phyloP scores from a whole-genome alignment of 2,113 vertebrate genomes.

The Tragelaphus imberbis region DNA sequence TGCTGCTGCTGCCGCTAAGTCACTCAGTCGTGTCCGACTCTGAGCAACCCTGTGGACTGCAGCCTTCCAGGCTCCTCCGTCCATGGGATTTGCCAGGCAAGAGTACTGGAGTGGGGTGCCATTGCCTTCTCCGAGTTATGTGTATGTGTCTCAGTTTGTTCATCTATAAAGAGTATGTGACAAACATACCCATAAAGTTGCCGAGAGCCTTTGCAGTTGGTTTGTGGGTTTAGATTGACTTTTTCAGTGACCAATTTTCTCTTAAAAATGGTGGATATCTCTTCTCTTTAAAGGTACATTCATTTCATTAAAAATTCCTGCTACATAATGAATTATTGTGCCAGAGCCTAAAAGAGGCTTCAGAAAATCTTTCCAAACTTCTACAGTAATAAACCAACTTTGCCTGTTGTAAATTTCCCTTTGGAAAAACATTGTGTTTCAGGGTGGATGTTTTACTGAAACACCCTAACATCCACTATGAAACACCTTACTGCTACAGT shows the following conservation, averaged over 20 bases:
- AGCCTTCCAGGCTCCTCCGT: too few species aligned
- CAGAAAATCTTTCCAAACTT: background rate
- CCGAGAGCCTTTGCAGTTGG: background rate
- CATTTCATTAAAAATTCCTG: background rate
- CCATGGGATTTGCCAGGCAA: too few species aligned
- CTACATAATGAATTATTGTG: background rate
- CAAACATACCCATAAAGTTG: background rate
- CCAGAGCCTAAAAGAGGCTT: background rate
- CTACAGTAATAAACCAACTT: background rate
- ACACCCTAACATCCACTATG: background rate
- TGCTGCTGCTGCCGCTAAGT: background rate
- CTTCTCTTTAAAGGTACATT: conserved; percentile 11
- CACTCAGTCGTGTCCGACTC: too few species aligned
- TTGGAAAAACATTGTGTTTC: conserved; percentile 32
- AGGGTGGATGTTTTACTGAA: background rate
- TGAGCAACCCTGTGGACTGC: too few species aligned
- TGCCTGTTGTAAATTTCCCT: conserved; percentile 6
- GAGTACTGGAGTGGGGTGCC: too few species aligned
- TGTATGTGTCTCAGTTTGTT: background rate
- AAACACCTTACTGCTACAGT: background rate
- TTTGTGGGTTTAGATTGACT: background rate
- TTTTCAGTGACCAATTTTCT: background rate
- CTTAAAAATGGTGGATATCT: background rate
- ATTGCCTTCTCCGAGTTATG: too few species aligned
- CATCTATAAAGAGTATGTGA: background rate